Percentiles rank a stretch among this genome's conserved stretches.
These are phyloP conservation scores for Astropecten irregularis DNA, from an alignment of 53 echinoderm and acorn worm species.

Conservation along the genomic window DNA sequence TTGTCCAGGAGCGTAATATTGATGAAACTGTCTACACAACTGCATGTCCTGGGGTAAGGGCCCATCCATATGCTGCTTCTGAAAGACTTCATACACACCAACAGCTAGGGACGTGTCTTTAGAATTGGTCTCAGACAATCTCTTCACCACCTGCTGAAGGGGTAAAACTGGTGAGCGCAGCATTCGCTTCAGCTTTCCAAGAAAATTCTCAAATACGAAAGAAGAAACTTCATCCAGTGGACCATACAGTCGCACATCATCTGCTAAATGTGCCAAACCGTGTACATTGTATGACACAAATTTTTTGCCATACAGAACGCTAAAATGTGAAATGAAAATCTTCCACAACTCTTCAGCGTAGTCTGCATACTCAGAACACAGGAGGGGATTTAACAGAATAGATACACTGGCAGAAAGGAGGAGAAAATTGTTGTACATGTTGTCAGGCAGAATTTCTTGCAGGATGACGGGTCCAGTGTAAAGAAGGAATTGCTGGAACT, in stretches of 20 bases:
- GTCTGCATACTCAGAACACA: neutral
- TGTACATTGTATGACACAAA: constrained; percentile 29
- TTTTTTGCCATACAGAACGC: constrained; percentile 26
- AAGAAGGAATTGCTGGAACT: constrained; percentile 48
- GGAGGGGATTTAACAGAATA: too few species aligned
- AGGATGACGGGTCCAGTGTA: constrained; percentile 51
- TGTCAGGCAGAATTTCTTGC: neutral
- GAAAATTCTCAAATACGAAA: constrained; percentile 28
- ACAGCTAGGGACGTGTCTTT: too few species aligned
- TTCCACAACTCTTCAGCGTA: constrained; percentile 7
- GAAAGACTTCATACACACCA: too few species aligned
- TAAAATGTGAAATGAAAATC: constrained; percentile 3
- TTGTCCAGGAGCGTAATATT: too few species aligned
- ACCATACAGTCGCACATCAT: constrained; percentile 18
- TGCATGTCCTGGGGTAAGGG: too few species aligned
- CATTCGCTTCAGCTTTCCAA: too few species aligned
- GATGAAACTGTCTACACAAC: too few species aligned
- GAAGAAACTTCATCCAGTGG: constrained; percentile 5
- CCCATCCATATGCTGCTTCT: too few species aligned
- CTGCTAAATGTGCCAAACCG: constrained; percentile 10
- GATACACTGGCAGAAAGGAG: neutral
- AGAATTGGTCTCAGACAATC: too few species aligned
- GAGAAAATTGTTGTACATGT: constrained; percentile 24
- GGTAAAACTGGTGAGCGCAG: too few species aligned
- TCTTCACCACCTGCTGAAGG: too few species aligned